Conservation (phyloP, 2,888 invertebrate species). For the Ametastegia equiseti region DNA sequence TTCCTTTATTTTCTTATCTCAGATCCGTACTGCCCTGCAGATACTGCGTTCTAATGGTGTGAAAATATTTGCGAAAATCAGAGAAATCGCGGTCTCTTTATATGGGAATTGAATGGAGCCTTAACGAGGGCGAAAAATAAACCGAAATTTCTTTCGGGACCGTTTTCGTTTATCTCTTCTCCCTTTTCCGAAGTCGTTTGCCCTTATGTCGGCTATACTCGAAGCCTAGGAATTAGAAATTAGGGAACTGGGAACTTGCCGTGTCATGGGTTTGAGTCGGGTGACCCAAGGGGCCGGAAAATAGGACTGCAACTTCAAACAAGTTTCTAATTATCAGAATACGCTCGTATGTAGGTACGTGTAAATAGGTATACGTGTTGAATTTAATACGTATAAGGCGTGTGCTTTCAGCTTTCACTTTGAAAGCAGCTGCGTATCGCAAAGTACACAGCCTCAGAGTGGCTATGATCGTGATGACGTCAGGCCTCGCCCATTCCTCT, state of each 20-base stretch:
- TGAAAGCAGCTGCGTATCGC: neutral
- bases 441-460: neutral
- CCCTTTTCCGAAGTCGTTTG: neutral
- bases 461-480: neutral
- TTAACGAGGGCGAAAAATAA: neutral
- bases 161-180: neutral
- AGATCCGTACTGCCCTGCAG: neutral
- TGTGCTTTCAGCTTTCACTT: neutral
- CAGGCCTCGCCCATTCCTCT: neutral
- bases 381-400: neutral
- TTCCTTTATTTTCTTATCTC: neutral
- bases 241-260: neutral
- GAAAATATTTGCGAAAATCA: conserved; percentile 17
- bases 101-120: neutral
- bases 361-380: neutral
- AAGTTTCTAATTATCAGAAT: neutral
- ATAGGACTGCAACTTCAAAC: neutral
- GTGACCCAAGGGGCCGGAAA: neutral
- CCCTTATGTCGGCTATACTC: neutral
- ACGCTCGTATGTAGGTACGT: neutral
- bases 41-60: conserved; percentile 5
- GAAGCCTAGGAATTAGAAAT: conserved; percentile 2
- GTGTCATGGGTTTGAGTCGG: neutral
- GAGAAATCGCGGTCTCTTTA: neutral
- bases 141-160: neutral